Evolutionary conservation across 2,797 vertebrate genomes (phyloP), one percentile per base, ranked within the genome.

Genomic region (Xenops minutus): DNA sequence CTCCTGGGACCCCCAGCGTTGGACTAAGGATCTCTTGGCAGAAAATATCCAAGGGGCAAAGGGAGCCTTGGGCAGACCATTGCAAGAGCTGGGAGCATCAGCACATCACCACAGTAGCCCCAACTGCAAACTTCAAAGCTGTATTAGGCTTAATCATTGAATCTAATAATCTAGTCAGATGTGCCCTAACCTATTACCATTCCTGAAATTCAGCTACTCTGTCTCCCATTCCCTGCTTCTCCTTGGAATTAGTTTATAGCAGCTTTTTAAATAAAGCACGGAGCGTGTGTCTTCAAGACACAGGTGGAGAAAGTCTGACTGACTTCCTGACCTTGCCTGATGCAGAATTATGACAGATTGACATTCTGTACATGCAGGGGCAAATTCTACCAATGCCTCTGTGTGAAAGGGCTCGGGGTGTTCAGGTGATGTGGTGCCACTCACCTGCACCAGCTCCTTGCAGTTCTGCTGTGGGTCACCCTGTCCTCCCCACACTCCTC

Each of bases 51-150:
- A 12, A 43, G 41, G 11, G 49, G 54, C 27, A 26, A 41, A 69
- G 18, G 0, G 2, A 85, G 63, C 48, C 74, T 44, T 1, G 1
- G 44, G 39, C 72, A 66, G 67, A 7, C 9, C 27, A 4, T 0
- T 29, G 51, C 4, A 67, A 67, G 36, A 44, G 59, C 48, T 29
- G 44, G n/a, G 68, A 72, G 69, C 62, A 22, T 12, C 91, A 79
- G 48, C 66, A 44, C n/a, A 4, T 27, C 16, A 10, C 41, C 39
- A 52, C 59, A 49, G 8, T 2, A 58, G 29, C 14, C 44, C 22
- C 43, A 43, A 4, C 39, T 55, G 19, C 59, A 48, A 44, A 20
- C 11, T 16, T 43, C 68, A 92, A 80, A 72, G 44, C 79, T 56
- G 14, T 26, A 37, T 49, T 41, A 34, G 74, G 81, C 39, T 92